Evolutionary conservation across 1,140 invertebrate species (phyloP).

Genomic region (Dendroctonus valens): DNA sequence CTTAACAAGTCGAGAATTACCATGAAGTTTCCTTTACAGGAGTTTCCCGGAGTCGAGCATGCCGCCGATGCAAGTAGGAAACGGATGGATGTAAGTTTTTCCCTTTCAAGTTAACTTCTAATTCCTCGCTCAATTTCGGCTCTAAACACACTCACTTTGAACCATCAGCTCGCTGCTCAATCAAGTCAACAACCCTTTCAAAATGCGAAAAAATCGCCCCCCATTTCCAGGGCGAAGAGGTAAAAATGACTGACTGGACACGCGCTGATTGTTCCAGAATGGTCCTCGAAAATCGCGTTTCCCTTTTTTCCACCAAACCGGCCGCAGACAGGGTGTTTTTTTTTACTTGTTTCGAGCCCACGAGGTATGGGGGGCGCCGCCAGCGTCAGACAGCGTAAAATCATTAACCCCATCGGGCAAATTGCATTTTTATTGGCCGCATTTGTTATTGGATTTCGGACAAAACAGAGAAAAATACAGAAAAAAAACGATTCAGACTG

Average conservation of each 20-base stretch:
- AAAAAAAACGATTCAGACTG: too few relatives aligned
- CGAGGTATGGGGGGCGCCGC: neutral
- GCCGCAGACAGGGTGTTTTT: slow-evolving; percentile 1
- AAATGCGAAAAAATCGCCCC: too few relatives aligned
- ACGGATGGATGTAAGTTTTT: slow-evolving; percentile 58
- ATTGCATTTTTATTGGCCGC: slow-evolving; percentile 14
- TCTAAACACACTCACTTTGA: neutral
- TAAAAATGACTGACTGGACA: slow-evolving; percentile 10
- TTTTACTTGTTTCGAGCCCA: slow-evolving; percentile 1
- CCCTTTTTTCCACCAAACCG: slow-evolving; percentile 2
- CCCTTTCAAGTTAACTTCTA: neutral
- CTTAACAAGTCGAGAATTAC: too few relatives aligned
- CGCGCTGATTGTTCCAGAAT: neutral
- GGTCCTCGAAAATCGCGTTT: slow-evolving; percentile 4
- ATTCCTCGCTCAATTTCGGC: neutral
- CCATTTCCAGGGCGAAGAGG: neutral
- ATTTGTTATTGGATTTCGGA: slow-evolving; percentile 12
- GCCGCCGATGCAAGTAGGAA: slow-evolving; percentile 52
- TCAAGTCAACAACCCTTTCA: too few relatives aligned
- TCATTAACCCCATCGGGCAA: slow-evolving; percentile 13
- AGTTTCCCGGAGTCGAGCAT: slow-evolving; percentile 52
- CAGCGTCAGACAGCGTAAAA: slow-evolving; percentile 11
- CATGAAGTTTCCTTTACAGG: slow-evolving; percentile 50
- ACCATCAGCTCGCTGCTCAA: too few relatives aligned
- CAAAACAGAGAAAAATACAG: slow-evolving; percentile 3